These are phyloP conservation scores for Erythrolamprus reginae DNA, from an alignment of 2,113 vertebrate genomes.

Conservation along the genomic window DNA sequence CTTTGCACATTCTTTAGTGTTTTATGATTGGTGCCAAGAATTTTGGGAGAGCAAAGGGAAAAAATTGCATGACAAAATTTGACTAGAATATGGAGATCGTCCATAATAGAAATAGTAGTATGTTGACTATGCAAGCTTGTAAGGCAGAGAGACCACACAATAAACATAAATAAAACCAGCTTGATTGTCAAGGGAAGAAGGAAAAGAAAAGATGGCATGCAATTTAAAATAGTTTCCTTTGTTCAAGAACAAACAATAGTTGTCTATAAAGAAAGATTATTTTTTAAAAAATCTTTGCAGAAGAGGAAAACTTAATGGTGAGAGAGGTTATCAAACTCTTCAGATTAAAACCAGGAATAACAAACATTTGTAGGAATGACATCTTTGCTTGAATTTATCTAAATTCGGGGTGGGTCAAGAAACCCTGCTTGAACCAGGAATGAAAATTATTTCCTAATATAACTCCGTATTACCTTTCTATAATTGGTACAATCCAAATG, in stretches of 20 bases:
- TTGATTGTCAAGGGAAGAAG: conserved; percentile 44
- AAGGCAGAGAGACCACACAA: conserved; percentile 57
- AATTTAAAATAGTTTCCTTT: conserved; percentile 37
- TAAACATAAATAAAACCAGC: conserved; percentile 63
- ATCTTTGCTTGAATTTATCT: background rate
- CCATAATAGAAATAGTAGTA: conserved; percentile 60
- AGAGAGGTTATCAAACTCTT: conserved; percentile 18
- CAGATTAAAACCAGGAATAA: conserved; percentile 25
- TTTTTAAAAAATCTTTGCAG: conserved; percentile 24
- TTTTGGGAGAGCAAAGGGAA: conserved; percentile 33
- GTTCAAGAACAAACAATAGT: conserved; percentile 31
- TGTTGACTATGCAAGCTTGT: conserved; percentile 45
- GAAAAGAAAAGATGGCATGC: conserved; percentile 1
- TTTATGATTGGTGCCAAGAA: conserved; percentile 37
- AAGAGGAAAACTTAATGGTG: conserved; percentile 32
- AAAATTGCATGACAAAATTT: conserved; percentile 50
- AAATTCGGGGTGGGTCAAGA: background rate
- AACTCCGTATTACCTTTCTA: background rate
- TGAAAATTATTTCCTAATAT: background rate
- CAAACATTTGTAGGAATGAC: background rate
- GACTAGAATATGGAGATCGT: conserved; percentile 52
- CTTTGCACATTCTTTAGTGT: conserved; percentile 27
- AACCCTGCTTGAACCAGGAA: background rate
- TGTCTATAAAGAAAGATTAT: conserved; percentile 27
- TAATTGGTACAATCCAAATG: background rate